Conservation (phyloP, 92 coral and sea anemone genomes). For the Palythoa heliodiscus region DNA sequence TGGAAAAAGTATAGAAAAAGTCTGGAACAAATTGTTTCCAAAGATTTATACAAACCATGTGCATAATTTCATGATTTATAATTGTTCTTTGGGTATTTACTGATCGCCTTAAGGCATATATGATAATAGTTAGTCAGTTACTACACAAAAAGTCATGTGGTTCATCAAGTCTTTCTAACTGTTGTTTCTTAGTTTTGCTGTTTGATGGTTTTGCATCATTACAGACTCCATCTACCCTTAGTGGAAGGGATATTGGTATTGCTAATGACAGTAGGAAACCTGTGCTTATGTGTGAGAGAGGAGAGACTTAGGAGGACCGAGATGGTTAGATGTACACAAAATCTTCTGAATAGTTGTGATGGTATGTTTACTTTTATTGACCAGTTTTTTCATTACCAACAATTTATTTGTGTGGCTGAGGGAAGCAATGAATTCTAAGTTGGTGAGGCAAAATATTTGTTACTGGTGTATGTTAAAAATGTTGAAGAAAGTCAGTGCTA, state of each 20-base stretch:
- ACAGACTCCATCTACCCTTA: conserved; percentile 64
- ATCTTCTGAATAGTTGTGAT: conserved; percentile 62
- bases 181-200: neutral
- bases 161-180: neutral
- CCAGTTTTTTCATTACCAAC: neutral
- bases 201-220: conserved; percentile 26
- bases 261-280: conserved; percentile 64
- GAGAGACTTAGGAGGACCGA: conserved; percentile 86
- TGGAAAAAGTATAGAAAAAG: too few relatives aligned
- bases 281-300: conserved; percentile 80
- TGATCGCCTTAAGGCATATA: too few relatives aligned
- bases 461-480: neutral
- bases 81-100: too few relatives aligned
- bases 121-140: too few relatives aligned
- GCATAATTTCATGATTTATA: too few relatives aligned
- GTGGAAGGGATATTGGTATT: conserved; percentile 76
- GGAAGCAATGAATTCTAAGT: too few relatives aligned
- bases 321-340: conserved; percentile 71
- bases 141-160: too few relatives aligned
- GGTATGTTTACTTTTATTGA: conserved; percentile 45
- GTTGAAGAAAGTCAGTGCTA: too few relatives aligned
- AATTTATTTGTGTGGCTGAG: neutral
- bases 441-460: neutral
- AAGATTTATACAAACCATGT: too few relatives aligned
- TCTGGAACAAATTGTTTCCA: too few relatives aligned